phyloP scores from a whole-genome alignment of 2,797 vertebrate species.

The Gymnodraco acuticeps region DNA sequence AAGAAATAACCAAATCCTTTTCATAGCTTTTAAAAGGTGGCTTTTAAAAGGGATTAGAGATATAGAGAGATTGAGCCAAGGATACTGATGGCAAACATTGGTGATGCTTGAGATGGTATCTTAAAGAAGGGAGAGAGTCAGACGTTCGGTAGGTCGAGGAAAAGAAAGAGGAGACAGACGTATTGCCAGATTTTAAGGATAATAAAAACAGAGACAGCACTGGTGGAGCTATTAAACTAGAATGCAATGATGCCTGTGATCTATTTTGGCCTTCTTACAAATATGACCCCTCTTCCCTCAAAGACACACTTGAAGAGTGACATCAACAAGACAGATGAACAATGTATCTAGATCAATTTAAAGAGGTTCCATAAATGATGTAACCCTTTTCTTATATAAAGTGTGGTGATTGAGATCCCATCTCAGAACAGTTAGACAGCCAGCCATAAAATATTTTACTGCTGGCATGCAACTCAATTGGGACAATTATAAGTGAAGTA shows the following conservation, averaged over 20 bases:
- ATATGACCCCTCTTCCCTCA: not conserved
- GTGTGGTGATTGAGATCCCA: conserved; percentile 37
- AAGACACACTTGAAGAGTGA: conserved; percentile 26
- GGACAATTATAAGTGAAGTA: conserved; percentile 59
- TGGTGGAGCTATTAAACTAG: conserved; percentile 63
- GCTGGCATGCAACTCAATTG: conserved; percentile 56
- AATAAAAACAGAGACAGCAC: conserved; percentile 47
- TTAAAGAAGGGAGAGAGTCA: not conserved
- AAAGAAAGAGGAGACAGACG: conserved; percentile 16
- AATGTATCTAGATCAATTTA: conserved; percentile 62
- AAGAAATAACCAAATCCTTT: conserved; percentile 32
- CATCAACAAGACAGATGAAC: conserved; percentile 56
- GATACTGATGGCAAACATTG: conserved; percentile 20
- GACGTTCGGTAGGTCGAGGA: conserved; percentile 6
- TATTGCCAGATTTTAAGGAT: conserved; percentile 29
- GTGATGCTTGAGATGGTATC: conserved; percentile 26
- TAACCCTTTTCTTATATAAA: conserved; percentile 53
- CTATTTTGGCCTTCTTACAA: conserved; percentile 48
- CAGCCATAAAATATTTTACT: conserved; percentile 67
- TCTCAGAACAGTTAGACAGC: conserved; percentile 44
- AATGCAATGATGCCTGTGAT: conserved; percentile 57
- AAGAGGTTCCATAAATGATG: conserved; percentile 59
- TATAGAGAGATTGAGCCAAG: not conserved
- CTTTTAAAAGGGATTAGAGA: conserved; percentile 8
- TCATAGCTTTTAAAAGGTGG: conserved; percentile 28